Base-by-base conservation (phyloP, 2,888 invertebrate species). In the Pseudoips prasinana region DNA sequence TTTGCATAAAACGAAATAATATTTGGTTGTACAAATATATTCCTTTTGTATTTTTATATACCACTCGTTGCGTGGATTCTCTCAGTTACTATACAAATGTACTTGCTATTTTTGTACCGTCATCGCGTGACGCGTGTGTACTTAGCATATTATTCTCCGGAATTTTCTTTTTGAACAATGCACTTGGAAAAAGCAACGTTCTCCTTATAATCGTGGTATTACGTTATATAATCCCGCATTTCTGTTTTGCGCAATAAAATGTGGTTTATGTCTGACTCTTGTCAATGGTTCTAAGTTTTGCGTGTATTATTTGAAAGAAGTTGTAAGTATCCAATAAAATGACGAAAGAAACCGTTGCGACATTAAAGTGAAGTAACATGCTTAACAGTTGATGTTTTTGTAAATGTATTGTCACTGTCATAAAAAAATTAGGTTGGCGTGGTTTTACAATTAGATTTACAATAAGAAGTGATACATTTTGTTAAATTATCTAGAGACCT, bases 61-160 rank as follows among this genome's bases (percentile, higher is more conserved):
- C 35, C 38, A 66, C 64, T 66, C 58, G 58, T 81, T 72, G 79
- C 80, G 77, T 81, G 81, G 61, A 57, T 50, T 53, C 48, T 50
- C 59, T 57, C 65, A 60, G 70, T 73, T 65, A 68, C 45, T n/a
- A n/a, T n/a, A 57, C 44, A 50, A 53, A 51, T 3, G 34, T n/a
- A 20, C 20, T 22, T 51, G 43, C 45, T 58, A 59, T 64, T 70
- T 68, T 65, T 58, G 64, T 57, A 64, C 69, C 58, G 69, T 58
- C 62, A 49, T 81, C 67, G 81, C 79, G 76, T 77, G 78, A 65
- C 48, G 52, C 38, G 63, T 72, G 52, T 59, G 57, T 61, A 64
- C 64, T 73, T 71, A 64, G 67, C 67, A 71, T 74, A 62, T 59
- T 60, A 68, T 70, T 72, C 64, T 49, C 57, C 59, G 35, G 42